phyloP scores from a whole-genome alignment of 2,888 invertebrate species.

The Ectemnius continuus region DNA sequence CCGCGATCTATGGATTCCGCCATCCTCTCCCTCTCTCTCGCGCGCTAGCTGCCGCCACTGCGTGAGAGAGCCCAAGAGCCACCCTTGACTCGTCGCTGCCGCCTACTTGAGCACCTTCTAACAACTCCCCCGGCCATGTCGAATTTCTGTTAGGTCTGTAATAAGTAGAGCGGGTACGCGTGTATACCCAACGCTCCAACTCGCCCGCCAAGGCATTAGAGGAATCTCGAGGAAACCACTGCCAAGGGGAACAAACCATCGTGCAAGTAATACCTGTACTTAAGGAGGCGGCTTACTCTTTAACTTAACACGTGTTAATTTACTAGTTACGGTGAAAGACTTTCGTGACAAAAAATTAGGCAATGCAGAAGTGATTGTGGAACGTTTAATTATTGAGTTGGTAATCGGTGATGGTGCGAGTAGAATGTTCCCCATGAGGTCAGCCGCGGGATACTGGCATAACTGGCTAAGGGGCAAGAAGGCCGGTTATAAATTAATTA shows the following conservation, averaged over 20 bases:
- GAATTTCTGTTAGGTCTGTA: conserved; percentile 70
- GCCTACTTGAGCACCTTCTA: conserved; percentile 60
- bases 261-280: conserved; percentile 33
- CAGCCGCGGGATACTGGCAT: conserved; percentile 48
- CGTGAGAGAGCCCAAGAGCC: background rate
- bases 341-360: background rate
- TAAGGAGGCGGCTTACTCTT: conserved; percentile 5
- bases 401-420: conserved; percentile 46
- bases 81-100: background rate
- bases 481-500: conserved; percentile 73
- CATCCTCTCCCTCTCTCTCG: conserved; percentile 46
- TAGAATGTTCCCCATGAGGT: conserved; percentile 46
- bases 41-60: conserved; percentile 24
- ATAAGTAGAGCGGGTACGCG: conserved; percentile 47
- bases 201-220: conserved; percentile 32
- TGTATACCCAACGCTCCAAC: conserved; percentile 28
- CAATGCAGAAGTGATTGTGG: background rate
- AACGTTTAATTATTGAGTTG: background rate
- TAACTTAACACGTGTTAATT: conserved; percentile 2
- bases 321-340: background rate
- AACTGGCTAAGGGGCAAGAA: conserved; percentile 55
- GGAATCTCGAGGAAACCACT: conserved; percentile 45
- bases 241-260: conserved; percentile 32
- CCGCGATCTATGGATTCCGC: conserved; percentile 77
- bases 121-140: conserved; percentile 65